Evolutionary conservation across 2,797 vertebrate species (phyloP).

Genomic region (Cyclopterus lumpus): DNA sequence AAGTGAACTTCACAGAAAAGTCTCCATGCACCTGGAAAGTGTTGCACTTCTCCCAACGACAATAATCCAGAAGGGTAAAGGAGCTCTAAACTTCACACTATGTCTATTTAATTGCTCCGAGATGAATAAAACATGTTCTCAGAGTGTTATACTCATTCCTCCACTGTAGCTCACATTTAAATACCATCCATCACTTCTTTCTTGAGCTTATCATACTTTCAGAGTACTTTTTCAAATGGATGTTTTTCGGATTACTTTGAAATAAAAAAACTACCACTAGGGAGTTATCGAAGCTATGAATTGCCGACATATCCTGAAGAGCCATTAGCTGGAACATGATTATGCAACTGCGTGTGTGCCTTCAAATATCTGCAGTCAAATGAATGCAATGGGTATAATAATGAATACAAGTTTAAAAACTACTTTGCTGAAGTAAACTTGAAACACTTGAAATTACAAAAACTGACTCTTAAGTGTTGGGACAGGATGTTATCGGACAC

Average conservation of each 20-base stretch:
- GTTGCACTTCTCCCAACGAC: not conserved
- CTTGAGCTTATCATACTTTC: not conserved
- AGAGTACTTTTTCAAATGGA: not conserved
- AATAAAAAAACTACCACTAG: not conserved
- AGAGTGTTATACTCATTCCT: not conserved
- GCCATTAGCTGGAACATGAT: not conserved
- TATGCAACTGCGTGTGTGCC: not conserved
- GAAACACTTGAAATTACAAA: not conserved
- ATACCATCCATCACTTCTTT: not conserved
- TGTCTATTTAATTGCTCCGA: not conserved
- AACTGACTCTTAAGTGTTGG: not conserved
- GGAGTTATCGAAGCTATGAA: not conserved
- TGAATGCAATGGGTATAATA: not conserved
- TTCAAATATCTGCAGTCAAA: not conserved
- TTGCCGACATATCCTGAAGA: not conserved
- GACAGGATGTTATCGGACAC: not conserved
- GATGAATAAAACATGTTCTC: conserved; percentile 1
- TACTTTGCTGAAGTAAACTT: not conserved
- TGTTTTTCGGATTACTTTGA: not conserved
- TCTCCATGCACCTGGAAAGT: not conserved
- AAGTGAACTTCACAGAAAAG: not conserved
- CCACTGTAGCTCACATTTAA: not conserved
- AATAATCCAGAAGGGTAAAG: not conserved
- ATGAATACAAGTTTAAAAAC: not conserved
- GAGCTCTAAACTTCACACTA: not conserved